phyloP scores from a whole-genome alignment of 35 echinoderm and acorn worm genomes.

The Apostichopus parvimensis region DNA sequence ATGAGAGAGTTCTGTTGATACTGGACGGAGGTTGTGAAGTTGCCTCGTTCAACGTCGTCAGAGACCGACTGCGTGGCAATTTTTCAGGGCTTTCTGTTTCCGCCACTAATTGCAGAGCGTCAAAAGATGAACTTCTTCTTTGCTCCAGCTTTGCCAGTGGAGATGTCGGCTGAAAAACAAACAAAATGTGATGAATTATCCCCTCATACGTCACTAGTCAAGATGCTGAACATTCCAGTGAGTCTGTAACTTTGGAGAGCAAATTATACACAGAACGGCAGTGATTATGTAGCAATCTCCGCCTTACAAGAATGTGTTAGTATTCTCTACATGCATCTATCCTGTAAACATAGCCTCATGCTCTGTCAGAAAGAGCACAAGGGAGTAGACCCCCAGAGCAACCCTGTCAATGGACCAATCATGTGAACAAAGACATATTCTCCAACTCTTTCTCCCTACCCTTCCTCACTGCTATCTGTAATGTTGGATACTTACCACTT shows the following conservation, averaged over 20 bases:
- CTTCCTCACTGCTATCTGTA: too few species aligned
- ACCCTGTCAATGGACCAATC: too few species aligned
- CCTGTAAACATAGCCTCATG: too few species aligned
- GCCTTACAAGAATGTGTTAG: too few species aligned
- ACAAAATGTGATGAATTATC: background rate
- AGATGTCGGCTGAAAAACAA: conserved; percentile 35
- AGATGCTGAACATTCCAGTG: background rate
- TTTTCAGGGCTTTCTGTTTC: conserved; percentile 33
- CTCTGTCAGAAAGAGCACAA: too few species aligned
- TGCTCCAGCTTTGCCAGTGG: conserved; percentile 25
- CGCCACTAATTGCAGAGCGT: conserved; percentile 14
- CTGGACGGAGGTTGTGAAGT: conserved; percentile 29
- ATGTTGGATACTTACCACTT: too few species aligned
- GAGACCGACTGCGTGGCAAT: conserved; percentile 39
- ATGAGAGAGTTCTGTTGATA: conserved; percentile 34
- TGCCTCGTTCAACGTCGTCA: conserved; percentile 22
- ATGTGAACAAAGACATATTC: too few species aligned
- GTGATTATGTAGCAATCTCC: too few species aligned
- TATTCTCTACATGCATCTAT: too few species aligned
- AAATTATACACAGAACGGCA: background rate
- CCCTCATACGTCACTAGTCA: background rate
- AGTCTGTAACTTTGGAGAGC: background rate
- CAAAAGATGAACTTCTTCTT: conserved; percentile 35
- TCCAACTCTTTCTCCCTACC: too few species aligned
- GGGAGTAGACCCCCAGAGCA: too few species aligned